phyloP scores from a whole-genome alignment of 1,140 invertebrate species.

The Pseudomyrmex sp. region DNA sequence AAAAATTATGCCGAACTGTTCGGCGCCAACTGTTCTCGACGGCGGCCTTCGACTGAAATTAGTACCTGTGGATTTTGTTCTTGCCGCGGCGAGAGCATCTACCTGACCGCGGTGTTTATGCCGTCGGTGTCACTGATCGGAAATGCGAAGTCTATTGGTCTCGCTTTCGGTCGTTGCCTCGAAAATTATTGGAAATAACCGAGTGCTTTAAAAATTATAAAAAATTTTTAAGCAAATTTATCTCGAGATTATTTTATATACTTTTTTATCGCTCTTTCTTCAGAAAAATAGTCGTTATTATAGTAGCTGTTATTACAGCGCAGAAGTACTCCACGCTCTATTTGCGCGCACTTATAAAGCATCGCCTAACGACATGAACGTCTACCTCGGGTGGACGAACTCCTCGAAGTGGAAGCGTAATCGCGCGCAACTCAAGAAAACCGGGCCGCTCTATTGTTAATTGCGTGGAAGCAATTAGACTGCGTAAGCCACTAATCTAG shows the following conservation, averaged over 20 bases:
- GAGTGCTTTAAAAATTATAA: not conserved
- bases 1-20: conserved; percentile 9
- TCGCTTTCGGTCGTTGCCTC: not conserved
- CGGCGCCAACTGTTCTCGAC: not conserved
- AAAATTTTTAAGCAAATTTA: no score
- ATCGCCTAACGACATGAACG: conserved; percentile 17
- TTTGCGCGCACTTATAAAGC: conserved; percentile 17
- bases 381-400: conserved; percentile 18
- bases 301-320: conserved; percentile 3
- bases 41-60: conserved; percentile 14
- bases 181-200: not conserved
- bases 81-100: not conserved
- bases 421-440: conserved; percentile 7
- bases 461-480: conserved; percentile 43
- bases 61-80: conserved; percentile 13
- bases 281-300: not conserved
- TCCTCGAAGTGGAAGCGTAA: not conserved
- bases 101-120: not conserved
- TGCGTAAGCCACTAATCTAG: conserved; percentile 32
- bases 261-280: not conserved
- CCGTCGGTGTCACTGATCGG: not conserved
- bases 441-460: conserved; percentile 29
- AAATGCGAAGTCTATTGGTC: not conserved
- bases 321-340: conserved; percentile 14
- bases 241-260: not conserved